Percentiles rank a stretch among this genome's conserved stretches.
Conservation (phyloP, 1,140 invertebrate species). For the Choristoneura fumiferana region DNA sequence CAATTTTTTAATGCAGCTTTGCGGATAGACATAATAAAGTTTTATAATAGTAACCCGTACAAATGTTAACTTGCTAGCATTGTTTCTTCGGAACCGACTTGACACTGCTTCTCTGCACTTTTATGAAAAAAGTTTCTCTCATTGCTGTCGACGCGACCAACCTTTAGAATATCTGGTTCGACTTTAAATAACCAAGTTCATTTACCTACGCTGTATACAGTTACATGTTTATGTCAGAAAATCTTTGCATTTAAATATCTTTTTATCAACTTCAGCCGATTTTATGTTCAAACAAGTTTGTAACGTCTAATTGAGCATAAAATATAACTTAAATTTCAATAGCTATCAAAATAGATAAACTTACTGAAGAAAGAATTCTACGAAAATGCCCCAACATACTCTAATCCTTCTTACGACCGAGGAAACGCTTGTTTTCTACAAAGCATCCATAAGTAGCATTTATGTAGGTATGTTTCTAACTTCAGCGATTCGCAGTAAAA, state of each 20-base stretch:
- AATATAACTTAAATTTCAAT: too few species aligned
- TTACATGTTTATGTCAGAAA: too few species aligned
- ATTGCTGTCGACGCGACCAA: slow-evolving; percentile 44
- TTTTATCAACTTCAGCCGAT: too few species aligned
- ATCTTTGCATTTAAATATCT: too few species aligned
- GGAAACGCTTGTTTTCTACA: slow-evolving; percentile 1
- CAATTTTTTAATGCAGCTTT: neutral
- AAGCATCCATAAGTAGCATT: slow-evolving; percentile 10
- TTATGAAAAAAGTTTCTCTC: slow-evolving; percentile 64
- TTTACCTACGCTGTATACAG: neutral
- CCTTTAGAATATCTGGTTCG: slow-evolving; percentile 42
- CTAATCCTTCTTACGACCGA: neutral
- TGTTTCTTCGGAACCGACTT: slow-evolving; percentile 52
- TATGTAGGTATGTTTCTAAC: slow-evolving; percentile 17
- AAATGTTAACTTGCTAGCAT: slow-evolving; percentile 57
- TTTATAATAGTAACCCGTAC: slow-evolving; percentile 63
- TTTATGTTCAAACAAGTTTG: neutral
- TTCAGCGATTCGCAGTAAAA: slow-evolving; percentile 12
- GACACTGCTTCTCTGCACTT: slow-evolving; percentile 49
- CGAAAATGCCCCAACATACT: neutral
- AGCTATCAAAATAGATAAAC: too few species aligned
- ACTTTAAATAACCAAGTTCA: slow-evolving; percentile 28
- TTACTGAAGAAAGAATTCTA: too few species aligned
- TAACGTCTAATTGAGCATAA: too few species aligned
- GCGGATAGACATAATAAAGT: slow-evolving; percentile 40